These are phyloP conservation scores for Nothobranchius furzeri DNA, from an alignment of 2,113 vertebrate species.

Conservation along the genomic window DNA sequence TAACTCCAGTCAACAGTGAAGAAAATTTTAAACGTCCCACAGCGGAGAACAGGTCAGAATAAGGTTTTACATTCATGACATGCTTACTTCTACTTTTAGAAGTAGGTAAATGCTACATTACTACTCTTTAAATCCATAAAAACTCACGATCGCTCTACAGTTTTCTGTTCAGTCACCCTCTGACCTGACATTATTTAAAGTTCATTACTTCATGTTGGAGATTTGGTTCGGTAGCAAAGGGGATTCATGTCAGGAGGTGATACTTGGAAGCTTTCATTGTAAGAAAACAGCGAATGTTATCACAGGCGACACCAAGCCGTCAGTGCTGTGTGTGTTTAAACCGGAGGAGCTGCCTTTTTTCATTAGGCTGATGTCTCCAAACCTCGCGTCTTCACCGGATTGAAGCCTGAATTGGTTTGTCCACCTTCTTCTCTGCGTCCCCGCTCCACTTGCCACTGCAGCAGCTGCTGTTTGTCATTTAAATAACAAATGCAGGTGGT, in stretches of 20 bases:
- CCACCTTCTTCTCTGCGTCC: conserved; percentile 67
- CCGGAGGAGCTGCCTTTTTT: conserved; percentile 71
- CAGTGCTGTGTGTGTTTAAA: conserved; percentile 44
- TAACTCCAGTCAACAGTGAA: background rate
- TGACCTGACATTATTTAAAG: no score
- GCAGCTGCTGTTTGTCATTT: conserved; percentile 80
- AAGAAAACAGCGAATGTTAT: conserved; percentile 33
- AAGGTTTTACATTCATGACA: background rate
- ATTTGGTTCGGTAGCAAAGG: background rate
- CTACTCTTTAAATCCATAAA: background rate
- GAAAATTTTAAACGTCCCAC: background rate
- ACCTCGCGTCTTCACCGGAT: conserved; percentile 69
- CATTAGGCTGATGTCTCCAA: conserved; percentile 76
- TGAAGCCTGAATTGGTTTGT: conserved; percentile 82
- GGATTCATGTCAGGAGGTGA: background rate
- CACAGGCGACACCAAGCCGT: conserved; percentile 42
- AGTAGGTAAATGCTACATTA: no score
- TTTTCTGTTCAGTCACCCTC: background rate
- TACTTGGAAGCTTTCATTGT: background rate
- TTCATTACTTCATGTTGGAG: no score
- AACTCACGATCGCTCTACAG: background rate
- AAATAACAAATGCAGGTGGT: conserved; percentile 82
- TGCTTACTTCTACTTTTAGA: background rate
- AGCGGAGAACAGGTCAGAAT: background rate
- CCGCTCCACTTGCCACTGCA: conserved; percentile 48